These are phyloP conservation scores for Alexandromys fortis DNA, from an alignment of 2,113 vertebrate genomes.

Conservation along the genomic window DNA sequence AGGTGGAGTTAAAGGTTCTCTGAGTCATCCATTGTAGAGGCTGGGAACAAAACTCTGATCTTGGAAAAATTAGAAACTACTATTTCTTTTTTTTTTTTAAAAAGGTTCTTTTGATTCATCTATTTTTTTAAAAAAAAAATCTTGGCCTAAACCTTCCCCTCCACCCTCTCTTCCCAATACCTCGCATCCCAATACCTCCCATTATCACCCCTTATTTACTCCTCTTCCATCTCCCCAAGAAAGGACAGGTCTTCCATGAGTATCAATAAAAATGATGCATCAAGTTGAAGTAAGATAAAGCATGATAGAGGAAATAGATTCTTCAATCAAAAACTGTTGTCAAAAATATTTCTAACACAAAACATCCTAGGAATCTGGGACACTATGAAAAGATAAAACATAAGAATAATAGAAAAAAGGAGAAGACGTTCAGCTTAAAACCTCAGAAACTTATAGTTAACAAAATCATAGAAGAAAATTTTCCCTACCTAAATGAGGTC, in stretches of 20 bases:
- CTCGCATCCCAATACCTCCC: no score
- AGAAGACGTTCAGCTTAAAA: not conserved
- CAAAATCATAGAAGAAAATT: not conserved
- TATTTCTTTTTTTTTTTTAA: not conserved
- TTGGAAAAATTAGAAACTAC: not conserved
- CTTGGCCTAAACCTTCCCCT: not conserved
- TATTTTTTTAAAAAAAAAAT: not conserved
- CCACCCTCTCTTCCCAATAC: not conserved
- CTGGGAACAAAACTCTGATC: not conserved
- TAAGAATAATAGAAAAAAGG: not conserved
- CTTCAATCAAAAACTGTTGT: not conserved
- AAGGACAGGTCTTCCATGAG: not conserved
- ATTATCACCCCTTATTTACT: not conserved
- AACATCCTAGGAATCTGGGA: not conserved
- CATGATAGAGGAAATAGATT: not conserved
- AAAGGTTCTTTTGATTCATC: not conserved
- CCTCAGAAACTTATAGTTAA: not conserved
- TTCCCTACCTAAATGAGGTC: not conserved
- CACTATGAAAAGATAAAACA: not conserved
- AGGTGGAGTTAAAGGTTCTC: not conserved
- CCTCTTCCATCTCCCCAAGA: not conserved
- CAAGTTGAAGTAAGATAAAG: not conserved
- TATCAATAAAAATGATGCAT: not conserved
- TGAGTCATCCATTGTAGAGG: not conserved
- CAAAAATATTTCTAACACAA: not conserved